These are phyloP conservation scores for Cryptophagus acutangulus DNA, from an alignment of 2,888 invertebrate genomes.

Conservation along the genomic window DNA sequence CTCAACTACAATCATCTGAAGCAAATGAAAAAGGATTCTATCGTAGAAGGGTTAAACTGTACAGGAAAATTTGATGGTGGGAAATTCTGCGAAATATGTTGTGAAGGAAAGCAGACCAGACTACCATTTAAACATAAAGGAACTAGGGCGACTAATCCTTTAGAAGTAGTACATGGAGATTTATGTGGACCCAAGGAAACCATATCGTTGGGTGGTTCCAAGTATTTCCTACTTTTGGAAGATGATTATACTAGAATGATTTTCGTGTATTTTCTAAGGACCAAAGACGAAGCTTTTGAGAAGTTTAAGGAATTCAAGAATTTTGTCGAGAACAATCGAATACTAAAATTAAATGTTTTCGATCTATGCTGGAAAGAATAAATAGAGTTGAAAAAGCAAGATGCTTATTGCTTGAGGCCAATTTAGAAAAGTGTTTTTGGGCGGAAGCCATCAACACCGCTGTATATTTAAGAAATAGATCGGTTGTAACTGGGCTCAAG, in stretches of 20 bases:
- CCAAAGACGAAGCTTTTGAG: constrained; percentile 23
- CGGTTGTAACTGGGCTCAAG: constrained; percentile 7
- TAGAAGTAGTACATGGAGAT: constrained; percentile 9
- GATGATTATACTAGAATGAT: constrained; percentile 13
- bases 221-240: constrained; percentile 3
- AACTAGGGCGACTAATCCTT: constrained; percentile 1
- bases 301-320: constrained; percentile 24
- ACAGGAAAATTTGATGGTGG: background rate
- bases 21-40: constrained; percentile 9
- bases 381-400: constrained; percentile 30
- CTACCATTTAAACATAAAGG: constrained; percentile 9
- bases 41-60: constrained; percentile 8
- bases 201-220: constrained; percentile 7
- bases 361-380: constrained; percentile 25
- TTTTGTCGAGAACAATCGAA: constrained; percentile 26
- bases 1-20: constrained; percentile 15
- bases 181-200: constrained; percentile 9
- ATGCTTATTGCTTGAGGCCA: constrained; percentile 29
- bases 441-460: constrained; percentile 31
- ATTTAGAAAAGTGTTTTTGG: constrained; percentile 28
- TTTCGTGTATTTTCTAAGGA: constrained; percentile 29
- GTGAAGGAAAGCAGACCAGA: constrained; percentile 11
- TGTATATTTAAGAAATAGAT: constrained; percentile 28
- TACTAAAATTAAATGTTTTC: constrained; percentile 25
- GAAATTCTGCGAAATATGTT: constrained; percentile 12